A percentile compares a stretch with the other conserved stretches of the same genome.
phyloP scores from a whole-genome alignment of 2,797 vertebrate species.

The Rhinatrema bivittatum region DNA sequence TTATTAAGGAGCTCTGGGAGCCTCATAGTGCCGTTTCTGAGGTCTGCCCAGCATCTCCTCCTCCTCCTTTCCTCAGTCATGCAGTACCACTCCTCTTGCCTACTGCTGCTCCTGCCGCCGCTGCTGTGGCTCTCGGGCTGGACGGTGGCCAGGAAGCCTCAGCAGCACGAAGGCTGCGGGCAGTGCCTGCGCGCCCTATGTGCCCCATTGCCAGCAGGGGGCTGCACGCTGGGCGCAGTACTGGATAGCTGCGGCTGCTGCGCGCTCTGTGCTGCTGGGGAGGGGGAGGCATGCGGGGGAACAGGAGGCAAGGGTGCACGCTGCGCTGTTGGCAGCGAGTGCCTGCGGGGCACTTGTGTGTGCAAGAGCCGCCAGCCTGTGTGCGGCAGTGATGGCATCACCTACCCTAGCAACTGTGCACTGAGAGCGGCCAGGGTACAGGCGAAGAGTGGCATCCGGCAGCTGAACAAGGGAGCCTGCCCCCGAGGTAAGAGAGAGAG shows the following conservation, averaged over 20 bases:
- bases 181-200: conserved; percentile 56
- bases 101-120: conserved; percentile 25
- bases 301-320: conserved; percentile 45
- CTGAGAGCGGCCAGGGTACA: conserved; percentile 65
- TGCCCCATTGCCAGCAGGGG: conserved; percentile 52
- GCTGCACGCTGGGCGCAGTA: conserved; percentile 57
- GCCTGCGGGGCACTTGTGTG: conserved; percentile 63
- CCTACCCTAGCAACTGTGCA: conserved; percentile 69
- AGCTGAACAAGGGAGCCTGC: conserved; percentile 75
- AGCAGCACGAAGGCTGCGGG: conserved; percentile 31
- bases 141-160: conserved; percentile 18
- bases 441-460: conserved; percentile 47
- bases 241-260: conserved; percentile 71
- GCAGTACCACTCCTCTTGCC: conserved; percentile 12
- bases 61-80: conserved; percentile 9
- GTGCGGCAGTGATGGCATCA: conserved; percentile 73
- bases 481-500: conserved; percentile 64
- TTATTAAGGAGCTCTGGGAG: background rate
- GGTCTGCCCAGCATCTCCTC: too few relatives aligned
- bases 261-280: conserved; percentile 64
- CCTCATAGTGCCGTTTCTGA: background rate
- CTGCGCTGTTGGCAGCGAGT: conserved; percentile 76
- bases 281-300: conserved; percentile 65
- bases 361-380: conserved; percentile 78
- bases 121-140: conserved; percentile 29